A percentile compares a stretch with the other conserved stretches of the same genome.
Evolutionary conservation across 2,113 vertebrate genomes (phyloP).

Genomic region (Ciconia stormi): DNA sequence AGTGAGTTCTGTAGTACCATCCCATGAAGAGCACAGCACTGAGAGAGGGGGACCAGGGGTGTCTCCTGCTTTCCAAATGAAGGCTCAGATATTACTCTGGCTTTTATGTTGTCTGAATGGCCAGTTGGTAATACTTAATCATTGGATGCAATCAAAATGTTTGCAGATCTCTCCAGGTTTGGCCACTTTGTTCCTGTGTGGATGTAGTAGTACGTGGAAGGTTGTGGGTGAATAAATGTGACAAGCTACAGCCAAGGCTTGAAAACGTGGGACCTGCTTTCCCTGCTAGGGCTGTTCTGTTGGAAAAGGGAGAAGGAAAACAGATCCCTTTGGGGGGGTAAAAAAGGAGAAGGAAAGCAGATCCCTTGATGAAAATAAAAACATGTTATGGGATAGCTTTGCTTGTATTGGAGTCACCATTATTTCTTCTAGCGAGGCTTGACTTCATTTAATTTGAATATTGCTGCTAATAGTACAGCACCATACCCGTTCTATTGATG

Average conservation of each 20-base stretch:
- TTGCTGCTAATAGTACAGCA: background rate
- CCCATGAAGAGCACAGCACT: background rate
- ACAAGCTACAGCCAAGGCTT: background rate
- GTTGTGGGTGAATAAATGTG: background rate
- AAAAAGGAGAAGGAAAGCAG: background rate
- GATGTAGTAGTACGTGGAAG: background rate
- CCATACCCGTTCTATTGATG: background rate
- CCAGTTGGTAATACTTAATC: background rate
- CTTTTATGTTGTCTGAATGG: background rate
- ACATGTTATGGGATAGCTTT: background rate
- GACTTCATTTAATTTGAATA: background rate
- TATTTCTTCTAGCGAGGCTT: background rate
- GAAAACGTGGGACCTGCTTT: background rate
- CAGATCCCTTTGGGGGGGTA: too few relatives aligned
- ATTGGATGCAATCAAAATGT: background rate
- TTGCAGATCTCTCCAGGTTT: background rate
- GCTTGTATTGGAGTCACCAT: background rate
- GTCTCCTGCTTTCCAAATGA: background rate
- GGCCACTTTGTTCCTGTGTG: accelerated
- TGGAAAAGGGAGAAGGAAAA: background rate
- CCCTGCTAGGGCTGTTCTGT: background rate
- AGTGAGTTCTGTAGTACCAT: background rate
- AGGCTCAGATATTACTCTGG: background rate
- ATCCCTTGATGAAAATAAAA: background rate
- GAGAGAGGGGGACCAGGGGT: background rate